phyloP scores from a whole-genome alignment of 2,113 vertebrate genomes.

The Probosciger aterrimus region DNA sequence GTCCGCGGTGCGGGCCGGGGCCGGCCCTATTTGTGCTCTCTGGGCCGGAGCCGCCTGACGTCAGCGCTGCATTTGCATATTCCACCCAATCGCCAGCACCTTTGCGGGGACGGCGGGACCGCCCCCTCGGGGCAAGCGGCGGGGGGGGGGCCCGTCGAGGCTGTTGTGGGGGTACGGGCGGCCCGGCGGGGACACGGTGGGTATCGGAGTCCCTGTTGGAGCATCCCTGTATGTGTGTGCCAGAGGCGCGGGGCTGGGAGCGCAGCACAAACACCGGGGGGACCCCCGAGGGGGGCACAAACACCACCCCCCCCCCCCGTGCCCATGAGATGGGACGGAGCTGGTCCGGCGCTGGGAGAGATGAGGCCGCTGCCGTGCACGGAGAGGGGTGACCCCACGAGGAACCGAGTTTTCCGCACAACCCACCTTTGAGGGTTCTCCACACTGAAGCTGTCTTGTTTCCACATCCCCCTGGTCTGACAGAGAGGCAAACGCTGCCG shows the following conservation, averaged over 20 bases:
- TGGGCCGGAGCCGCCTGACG: slow-evolving; percentile 82
- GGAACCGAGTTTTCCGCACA: neutral
- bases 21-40: slow-evolving; percentile 87
- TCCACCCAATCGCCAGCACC: slow-evolving; percentile 77
- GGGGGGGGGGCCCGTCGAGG: neutral
- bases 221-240: too few relatives aligned
- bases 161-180: neutral
- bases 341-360: neutral
- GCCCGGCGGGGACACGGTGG: too few relatives aligned
- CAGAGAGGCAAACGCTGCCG: neutral
- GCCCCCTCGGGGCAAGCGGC: neutral
- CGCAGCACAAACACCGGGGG: rapidly evolving
- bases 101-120: slow-evolving; percentile 54
- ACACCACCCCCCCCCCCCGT: too few relatives aligned
- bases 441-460: neutral
- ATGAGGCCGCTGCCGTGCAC: neutral
- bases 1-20: slow-evolving; percentile 60
- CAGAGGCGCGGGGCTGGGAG: neutral
- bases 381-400: too few relatives aligned
- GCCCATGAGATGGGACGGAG: neutral
- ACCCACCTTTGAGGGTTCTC: neutral
- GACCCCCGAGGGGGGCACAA: neutral
- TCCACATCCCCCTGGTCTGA: neutral
- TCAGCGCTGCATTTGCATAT: slow-evolving; percentile 80
- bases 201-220: rapidly evolving